These are phyloP conservation scores for Diaphora mendica DNA, from an alignment of 2,888 invertebrate species.

Conservation along the genomic window DNA sequence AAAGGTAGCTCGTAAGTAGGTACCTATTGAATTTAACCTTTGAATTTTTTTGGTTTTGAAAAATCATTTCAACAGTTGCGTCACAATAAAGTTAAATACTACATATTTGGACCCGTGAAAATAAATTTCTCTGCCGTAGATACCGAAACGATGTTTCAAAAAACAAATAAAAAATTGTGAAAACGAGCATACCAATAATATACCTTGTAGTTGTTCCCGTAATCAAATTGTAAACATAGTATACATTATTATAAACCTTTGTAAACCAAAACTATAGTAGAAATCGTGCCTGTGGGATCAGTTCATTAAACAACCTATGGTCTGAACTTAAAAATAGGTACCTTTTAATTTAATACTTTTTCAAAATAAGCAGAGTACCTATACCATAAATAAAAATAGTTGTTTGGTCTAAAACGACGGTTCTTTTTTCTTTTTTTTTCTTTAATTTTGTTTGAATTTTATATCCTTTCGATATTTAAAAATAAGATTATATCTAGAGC, in stretches of 20 bases:
- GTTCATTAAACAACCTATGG: neutral
- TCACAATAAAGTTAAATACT: no score
- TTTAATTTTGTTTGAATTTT: neutral
- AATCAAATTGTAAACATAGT: no score
- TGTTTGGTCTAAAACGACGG: no score
- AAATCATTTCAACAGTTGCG: neutral
- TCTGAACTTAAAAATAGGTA: neutral
- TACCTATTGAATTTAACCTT: neutral
- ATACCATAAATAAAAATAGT: no score
- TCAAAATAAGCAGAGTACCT: neutral
- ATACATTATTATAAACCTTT: no score
- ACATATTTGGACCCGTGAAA: no score
- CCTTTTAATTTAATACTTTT: neutral
- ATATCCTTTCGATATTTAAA: neutral
- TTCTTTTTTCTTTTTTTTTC: no score
- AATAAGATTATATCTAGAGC: neutral
- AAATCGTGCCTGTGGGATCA: no score
- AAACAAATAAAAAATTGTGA: neutral
- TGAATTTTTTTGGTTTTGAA: neutral
- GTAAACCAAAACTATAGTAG: no score
- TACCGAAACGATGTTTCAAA: neutral
- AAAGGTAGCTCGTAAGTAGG: neutral
- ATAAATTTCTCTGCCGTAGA: no score
- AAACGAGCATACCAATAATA: no score
- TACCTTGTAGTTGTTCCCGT: no score